phyloP scores from a whole-genome alignment of 37 sponge, comb jelly and placozoan species.

The Eunapius fragilis region DNA sequence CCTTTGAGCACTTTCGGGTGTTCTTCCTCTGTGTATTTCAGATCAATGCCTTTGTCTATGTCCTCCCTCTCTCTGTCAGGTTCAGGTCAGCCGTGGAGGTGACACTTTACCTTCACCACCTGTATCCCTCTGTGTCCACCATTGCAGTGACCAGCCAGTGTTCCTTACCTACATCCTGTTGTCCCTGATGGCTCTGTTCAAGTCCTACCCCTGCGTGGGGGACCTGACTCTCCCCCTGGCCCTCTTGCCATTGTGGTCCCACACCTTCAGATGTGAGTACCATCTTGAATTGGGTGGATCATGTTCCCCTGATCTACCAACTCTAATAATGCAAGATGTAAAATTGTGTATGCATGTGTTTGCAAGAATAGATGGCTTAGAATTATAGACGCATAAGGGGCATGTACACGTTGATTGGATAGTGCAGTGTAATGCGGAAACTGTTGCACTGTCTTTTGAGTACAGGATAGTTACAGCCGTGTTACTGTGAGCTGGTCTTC shows the following conservation, averaged over 20 bases:
- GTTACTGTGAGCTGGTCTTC: too few species aligned
- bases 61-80: slow-evolving; percentile 73
- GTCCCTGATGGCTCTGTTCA: slow-evolving; percentile 85
- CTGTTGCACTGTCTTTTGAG: too few species aligned
- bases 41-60: slow-evolving; percentile 85
- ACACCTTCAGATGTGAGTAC: slow-evolving; percentile 92
- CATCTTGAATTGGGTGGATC: not conserved
- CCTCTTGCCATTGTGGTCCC: slow-evolving; percentile 88
- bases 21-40: slow-evolving; percentile 98
- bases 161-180: slow-evolving; percentile 77
- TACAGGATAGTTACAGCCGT: too few species aligned
- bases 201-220: slow-evolving; percentile 87
- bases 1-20: slow-evolving; percentile 92
- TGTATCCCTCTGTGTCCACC: not conserved
- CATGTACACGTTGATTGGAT: too few species aligned
- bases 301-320: too few species aligned
- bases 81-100: slow-evolving; percentile 61
- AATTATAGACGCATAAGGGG: too few species aligned
- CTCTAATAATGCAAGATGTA: too few species aligned
- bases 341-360: too few species aligned
- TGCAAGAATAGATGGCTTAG: too few species aligned
- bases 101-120: not conserved
- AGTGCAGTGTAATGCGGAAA: too few species aligned
- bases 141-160: slow-evolving; percentile 75
- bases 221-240: slow-evolving; percentile 80